Base-by-base conservation (phyloP, 2,888 invertebrate genomes). In the Diaphora mendica region DNA sequence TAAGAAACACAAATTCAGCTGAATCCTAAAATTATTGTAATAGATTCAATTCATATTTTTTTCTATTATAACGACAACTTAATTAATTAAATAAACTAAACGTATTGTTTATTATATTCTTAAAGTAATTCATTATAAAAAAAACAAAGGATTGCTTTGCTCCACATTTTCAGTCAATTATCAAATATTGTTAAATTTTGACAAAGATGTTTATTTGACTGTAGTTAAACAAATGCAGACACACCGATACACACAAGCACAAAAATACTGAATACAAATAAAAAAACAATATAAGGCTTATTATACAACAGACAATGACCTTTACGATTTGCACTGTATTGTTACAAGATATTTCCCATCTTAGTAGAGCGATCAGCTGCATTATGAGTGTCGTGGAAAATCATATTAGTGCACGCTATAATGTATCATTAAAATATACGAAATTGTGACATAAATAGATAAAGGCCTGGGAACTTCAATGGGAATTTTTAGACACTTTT, bases 271-370 rank as follows among this genome's bases (percentile, higher is more conserved):
- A 55, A 62, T 68, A 74, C 75, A 74, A 76, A 76, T 70, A 79
- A 79, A 81, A n/a, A 65, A 82, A 80, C 77, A 84, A 75, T 73
- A 75, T 79, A 79, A 76, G 77, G 77, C 69, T 73, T 77, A 83
- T 85, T 83, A 81, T 81, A 85, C 74, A 78, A 75, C 68, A 88
- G 86, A 87, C 90, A 90, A 88, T 90, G 92, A 91, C 94, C 94
- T 92, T 89, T 86, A 84, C 79, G 79, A 76, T 77, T 76, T 79
- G 77, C 73, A 73, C 59, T 51, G 80, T 79, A 92, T 93, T 93
- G 93, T 93, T 81, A 71, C 33, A 62, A 81, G 90, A 82, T 91
- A 92, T 87, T 88, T 93, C 90, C 89, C 93, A 89, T 83, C 80
- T 65, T 92, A 91, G 89, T 93, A 88, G 94, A 92, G 91, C 93